A percentile compares a stretch with the other conserved stretches of the same genome.
Conservation (phyloP, 2,797 vertebrate species). For the Limnodromus scolopaceus region DNA sequence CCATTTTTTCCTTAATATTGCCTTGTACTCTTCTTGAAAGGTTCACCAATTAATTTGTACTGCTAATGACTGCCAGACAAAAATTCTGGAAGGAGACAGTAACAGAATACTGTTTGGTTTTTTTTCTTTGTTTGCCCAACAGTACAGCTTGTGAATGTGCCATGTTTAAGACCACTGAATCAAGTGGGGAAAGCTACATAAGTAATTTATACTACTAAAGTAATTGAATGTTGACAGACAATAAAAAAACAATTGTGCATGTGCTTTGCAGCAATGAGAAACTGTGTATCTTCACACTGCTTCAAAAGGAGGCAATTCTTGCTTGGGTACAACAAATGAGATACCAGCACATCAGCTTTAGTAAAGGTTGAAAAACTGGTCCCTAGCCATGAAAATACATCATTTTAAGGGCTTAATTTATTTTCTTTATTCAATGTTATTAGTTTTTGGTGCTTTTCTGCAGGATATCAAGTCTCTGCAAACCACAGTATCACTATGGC, state of each 20-base stretch:
- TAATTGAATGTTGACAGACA: background rate
- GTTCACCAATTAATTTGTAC: background rate
- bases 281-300: background rate
- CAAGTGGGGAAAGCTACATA: background rate
- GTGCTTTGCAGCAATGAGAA: background rate
- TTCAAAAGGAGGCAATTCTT: background rate
- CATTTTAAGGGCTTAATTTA: conserved; percentile 41
- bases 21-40: background rate
- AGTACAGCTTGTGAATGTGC: background rate
- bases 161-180: fast-evolving
- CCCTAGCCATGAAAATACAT: conserved; percentile 45
- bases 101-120: background rate
- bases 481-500: conserved; percentile 17
- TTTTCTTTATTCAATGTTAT: conserved; percentile 23
- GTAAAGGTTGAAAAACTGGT: background rate
- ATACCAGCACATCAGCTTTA: background rate
- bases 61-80: background rate
- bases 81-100: background rate
- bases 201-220: background rate
- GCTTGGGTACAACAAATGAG: background rate
- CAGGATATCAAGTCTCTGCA: conserved; percentile 12
- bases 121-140: background rate
- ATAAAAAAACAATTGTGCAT: background rate
- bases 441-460: conserved; percentile 33
- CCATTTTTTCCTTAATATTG: background rate